These are phyloP conservation scores for Ramazzottius varieornatus DNA, from an alignment of 2,888 invertebrate genomes.

Conservation along the genomic window DNA sequence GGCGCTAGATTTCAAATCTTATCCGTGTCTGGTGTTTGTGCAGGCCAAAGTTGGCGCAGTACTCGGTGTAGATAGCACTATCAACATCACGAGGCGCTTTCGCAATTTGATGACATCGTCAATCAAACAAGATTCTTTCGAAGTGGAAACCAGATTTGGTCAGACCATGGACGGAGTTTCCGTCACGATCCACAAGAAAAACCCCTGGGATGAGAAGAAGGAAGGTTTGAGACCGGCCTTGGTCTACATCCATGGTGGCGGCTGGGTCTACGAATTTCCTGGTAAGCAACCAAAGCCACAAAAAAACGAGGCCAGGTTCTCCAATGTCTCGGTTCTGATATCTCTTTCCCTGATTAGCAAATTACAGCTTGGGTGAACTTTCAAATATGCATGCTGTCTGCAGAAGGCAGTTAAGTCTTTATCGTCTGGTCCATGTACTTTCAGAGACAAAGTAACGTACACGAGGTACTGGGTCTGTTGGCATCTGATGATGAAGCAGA, in stretches of 20 bases:
- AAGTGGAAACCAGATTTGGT: not conserved
- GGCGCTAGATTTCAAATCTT: no score
- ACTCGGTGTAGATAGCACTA: not conserved
- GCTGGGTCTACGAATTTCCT: not conserved
- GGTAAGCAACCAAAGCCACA: no score
- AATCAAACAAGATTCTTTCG: not conserved
- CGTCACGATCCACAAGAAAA: not conserved
- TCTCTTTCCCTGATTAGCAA: no score
- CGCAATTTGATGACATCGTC: not conserved
- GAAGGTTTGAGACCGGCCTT: not conserved
- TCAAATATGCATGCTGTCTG: no score
- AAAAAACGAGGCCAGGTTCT: no score
- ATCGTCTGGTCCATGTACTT: no score
- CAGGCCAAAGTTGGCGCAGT: not conserved
- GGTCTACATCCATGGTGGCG: not conserved
- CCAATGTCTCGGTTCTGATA: no score
- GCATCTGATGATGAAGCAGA: no score
- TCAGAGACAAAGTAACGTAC: no score
- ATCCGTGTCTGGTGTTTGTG: not conserved
- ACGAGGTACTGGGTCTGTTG: no score
- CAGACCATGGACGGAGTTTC: not conserved
- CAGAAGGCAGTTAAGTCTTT: no score
- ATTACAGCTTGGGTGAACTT: no score
- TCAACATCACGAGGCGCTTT: not conserved
- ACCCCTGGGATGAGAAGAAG: not conserved